phyloP scores from a whole-genome alignment of 2,797 vertebrate species.

The Danio albolineatus region DNA sequence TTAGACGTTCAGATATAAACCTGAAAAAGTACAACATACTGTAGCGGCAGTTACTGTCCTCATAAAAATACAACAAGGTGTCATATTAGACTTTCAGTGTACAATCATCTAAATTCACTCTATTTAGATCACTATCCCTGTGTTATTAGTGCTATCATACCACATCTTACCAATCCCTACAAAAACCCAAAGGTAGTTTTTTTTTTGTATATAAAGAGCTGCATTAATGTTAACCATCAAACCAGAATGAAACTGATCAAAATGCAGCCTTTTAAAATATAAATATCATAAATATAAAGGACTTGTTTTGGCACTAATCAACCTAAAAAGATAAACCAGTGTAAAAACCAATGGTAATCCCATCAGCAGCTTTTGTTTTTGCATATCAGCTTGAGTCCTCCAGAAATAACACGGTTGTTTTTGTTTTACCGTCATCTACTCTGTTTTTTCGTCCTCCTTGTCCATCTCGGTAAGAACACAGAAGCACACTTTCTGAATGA shows the following conservation, averaged over 20 bases:
- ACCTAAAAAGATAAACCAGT: conserved; percentile 4
- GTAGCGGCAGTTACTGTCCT: background rate
- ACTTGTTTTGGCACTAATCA: background rate
- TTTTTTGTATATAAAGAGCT: background rate
- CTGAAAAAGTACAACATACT: background rate
- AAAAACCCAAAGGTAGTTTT: conserved; percentile 14
- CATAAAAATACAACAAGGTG: background rate
- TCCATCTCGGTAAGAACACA: conserved; percentile 91
- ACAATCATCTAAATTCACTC: background rate
- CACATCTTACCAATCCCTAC: background rate
- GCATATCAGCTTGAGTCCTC: background rate
- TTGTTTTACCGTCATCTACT: conserved; percentile 65
- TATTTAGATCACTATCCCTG: no score
- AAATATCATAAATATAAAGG: conserved; percentile 45
- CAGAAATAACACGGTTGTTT: background rate
- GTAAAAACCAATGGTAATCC: background rate
- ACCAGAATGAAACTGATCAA: background rate
- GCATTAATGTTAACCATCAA: background rate
- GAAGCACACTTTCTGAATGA: conserved; percentile 87
- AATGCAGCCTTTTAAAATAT: conserved; percentile 1
- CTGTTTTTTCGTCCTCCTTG: conserved; percentile 65
- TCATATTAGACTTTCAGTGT: background rate
- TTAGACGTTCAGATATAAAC: background rate
- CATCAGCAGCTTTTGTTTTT: conserved; percentile 9
- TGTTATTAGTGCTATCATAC: conserved; percentile 44